Percentiles rank a stretch among this genome's conserved stretches.
Conservation (phyloP, 1,140 invertebrate species). For the Prorops nasuta region DNA sequence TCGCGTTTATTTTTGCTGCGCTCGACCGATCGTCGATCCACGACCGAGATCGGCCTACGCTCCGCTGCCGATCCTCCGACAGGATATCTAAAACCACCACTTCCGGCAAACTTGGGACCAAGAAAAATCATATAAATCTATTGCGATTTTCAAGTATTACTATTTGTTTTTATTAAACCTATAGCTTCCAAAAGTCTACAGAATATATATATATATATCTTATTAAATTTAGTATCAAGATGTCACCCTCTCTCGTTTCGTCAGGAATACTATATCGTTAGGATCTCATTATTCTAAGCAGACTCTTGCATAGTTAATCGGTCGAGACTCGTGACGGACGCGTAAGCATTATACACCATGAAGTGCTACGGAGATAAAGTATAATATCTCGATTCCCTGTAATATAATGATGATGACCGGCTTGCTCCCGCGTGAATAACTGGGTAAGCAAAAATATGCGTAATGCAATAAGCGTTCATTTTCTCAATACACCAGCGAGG, state of each 20-base stretch:
- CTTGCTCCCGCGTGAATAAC: conserved; percentile 45
- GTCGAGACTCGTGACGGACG: conserved; percentile 30
- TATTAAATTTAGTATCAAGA: no score
- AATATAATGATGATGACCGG: conserved; percentile 57
- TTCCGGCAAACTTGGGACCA: no score
- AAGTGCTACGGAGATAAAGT: conserved; percentile 49
- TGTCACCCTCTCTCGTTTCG: no score
- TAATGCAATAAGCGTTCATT: conserved; percentile 52
- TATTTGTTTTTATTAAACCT: no score
- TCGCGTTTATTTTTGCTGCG: conserved; percentile 36
- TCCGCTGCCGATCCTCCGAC: no score
- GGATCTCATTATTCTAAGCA: conserved; percentile 57
- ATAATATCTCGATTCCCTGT: conserved; percentile 55
- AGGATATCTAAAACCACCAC: no score
- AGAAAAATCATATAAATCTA: no score
- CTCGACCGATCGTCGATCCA: conserved; percentile 12
- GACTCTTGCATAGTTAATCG: conserved; percentile 54
- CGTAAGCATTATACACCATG: conserved; percentile 39
- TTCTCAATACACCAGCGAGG: conserved; percentile 37
- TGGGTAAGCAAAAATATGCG: conserved; percentile 43
- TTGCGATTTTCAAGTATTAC: no score
- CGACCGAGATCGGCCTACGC: no score
- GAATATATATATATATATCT: no score
- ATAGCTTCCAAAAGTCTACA: no score
- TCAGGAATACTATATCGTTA: conserved; percentile 43